phyloP scores from a whole-genome alignment of 2,113 vertebrate species.

The Pongo abelii region DNA sequence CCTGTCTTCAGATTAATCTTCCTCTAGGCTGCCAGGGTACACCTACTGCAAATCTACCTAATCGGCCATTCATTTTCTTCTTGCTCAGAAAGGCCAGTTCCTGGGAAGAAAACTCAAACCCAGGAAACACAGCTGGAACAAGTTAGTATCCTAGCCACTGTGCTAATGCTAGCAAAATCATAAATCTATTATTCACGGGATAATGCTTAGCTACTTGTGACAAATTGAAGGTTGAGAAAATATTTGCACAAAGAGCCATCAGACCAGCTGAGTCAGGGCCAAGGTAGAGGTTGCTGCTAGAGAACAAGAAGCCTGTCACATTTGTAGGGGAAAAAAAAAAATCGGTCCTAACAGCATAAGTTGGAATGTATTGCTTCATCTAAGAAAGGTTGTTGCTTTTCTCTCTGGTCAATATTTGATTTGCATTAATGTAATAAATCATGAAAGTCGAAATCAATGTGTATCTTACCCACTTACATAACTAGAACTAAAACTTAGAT shows the following conservation, averaged over 20 bases:
- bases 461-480: conserved; percentile 36
- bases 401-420: conserved; percentile 26
- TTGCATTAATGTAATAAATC: conserved; percentile 36
- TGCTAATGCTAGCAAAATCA: conserved; percentile 65
- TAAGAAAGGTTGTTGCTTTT: conserved; percentile 36
- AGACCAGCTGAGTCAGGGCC: conserved; percentile 50
- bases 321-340: neutral
- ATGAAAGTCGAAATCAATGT: conserved; percentile 25
- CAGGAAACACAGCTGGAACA: conserved; percentile 74
- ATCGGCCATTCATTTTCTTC: conserved; percentile 48
- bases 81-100: conserved; percentile 29
- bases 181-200: conserved; percentile 69
- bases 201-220: conserved; percentile 71
- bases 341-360: neutral
- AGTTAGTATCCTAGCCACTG: conserved; percentile 55
- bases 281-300: conserved; percentile 55
- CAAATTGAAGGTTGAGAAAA: conserved; percentile 76
- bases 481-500: conserved; percentile 22
- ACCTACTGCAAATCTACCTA: conserved; percentile 6
- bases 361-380: conserved; percentile 36
- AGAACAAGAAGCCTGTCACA: conserved; percentile 25
- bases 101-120: conserved; percentile 49
- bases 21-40: neutral
- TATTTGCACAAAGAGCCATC: conserved; percentile 65
- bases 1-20: conserved; percentile 18